phyloP scores from a whole-genome alignment of 2,113 vertebrate species.

The Hyla sarda region DNA sequence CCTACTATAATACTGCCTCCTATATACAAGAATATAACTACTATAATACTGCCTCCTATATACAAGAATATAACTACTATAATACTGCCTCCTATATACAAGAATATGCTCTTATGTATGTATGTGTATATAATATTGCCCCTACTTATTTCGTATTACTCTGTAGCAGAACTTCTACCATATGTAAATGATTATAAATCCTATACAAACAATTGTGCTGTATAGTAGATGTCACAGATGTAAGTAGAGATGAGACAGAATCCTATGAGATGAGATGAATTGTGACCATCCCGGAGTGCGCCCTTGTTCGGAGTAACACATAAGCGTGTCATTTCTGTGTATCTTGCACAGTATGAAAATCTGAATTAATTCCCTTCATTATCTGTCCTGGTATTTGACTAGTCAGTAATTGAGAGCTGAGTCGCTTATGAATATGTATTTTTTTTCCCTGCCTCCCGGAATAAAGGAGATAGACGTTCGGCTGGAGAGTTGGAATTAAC shows the following conservation, averaged over 20 bases:
- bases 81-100: neutral
- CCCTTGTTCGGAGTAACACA: neutral
- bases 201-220: neutral
- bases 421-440: conserved; percentile 76
- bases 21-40: neutral
- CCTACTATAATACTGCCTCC: neutral
- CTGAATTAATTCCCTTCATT: conserved; percentile 74
- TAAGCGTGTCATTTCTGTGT: conserved; percentile 61
- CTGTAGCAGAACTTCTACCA: neutral
- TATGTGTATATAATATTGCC: neutral
- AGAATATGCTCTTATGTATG: neutral
- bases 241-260: neutral
- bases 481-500: conserved; percentile 45
- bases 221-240: neutral
- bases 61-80: neutral
- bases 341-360: conserved; percentile 68
- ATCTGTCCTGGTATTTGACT: conserved; percentile 64
- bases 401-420: conserved; percentile 73
- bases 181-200: neutral
- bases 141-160: too few species aligned
- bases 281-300: neutral
- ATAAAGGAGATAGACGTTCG: conserved; percentile 58
- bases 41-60: neutral
- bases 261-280: neutral
- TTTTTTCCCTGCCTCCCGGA: conserved; percentile 61